Conservation (phyloP, 2,888 invertebrate genomes). For the Herminia tarsipennalis region DNA sequence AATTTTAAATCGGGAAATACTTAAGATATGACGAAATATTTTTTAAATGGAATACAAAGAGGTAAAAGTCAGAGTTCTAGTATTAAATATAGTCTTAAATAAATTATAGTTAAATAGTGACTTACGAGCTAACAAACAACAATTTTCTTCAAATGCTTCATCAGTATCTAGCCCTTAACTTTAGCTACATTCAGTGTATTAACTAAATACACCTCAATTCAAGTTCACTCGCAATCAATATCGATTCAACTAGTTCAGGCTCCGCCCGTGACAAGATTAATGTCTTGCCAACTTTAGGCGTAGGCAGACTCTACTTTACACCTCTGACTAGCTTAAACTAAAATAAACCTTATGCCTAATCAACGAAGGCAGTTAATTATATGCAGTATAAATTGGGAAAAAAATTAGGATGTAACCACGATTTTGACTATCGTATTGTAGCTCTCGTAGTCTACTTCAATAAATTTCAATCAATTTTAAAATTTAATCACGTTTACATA, state of each 20-base stretch:
- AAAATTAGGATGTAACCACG: slow-evolving; percentile 15
- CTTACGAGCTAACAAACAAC: slow-evolving; percentile 1
- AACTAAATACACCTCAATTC: slow-evolving; percentile 46
- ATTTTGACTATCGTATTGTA: slow-evolving; percentile 7
- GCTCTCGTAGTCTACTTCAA: too few relatives aligned
- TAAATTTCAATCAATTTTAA: too few relatives aligned
- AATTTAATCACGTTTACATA: too few relatives aligned
- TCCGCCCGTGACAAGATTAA: slow-evolving; percentile 51
- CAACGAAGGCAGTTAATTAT: slow-evolving; percentile 8
- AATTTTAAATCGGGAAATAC: too few relatives aligned
- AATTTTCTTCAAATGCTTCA: not conserved
- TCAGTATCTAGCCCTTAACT: not conserved
- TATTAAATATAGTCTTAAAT: too few relatives aligned
- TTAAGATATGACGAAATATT: too few relatives aligned
- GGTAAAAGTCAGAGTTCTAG: too few relatives aligned
- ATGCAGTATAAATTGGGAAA: not conserved
- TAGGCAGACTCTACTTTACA: slow-evolving; percentile 17
- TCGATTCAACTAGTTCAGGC: slow-evolving; percentile 41
- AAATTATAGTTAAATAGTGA: too few relatives aligned
- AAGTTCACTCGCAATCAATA: slow-evolving; percentile 50
- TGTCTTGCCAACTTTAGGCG: slow-evolving; percentile 36
- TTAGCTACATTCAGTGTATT: slow-evolving; percentile 25
- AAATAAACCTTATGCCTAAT: slow-evolving; percentile 10
- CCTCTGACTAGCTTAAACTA: not conserved
- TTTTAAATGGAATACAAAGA: too few relatives aligned